Evolutionary conservation across 2,797 vertebrate genomes (phyloP).

Genomic region (Triplophysa yarkandensis): DNA sequence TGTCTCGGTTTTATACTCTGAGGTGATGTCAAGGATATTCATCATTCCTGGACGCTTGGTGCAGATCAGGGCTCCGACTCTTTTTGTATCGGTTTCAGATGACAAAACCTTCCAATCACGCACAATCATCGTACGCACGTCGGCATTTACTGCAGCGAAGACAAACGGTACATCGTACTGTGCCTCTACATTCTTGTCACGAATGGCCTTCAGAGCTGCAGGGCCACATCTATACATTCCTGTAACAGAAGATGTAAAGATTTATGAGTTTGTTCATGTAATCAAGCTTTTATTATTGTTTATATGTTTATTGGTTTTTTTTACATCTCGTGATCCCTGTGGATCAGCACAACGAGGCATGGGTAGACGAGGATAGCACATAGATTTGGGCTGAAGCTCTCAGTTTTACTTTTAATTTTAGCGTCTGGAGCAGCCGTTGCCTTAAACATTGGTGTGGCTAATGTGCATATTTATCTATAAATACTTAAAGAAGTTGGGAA

Average conservation of each 20-base stretch:
- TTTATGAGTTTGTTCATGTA: too few species aligned
- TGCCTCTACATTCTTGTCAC: constrained; percentile 73
- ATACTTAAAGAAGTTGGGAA: too few species aligned
- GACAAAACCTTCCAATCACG: constrained; percentile 68
- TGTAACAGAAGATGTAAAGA: constrained; percentile 54
- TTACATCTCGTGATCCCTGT: too few species aligned
- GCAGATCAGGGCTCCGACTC: constrained; percentile 86
- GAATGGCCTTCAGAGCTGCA: constrained; percentile 84
- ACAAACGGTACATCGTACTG: constrained; percentile 84
- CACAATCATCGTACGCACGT: constrained; percentile 76
- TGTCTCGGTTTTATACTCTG: constrained; percentile 9
- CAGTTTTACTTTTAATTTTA: too few species aligned
- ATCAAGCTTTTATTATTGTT: too few species aligned
- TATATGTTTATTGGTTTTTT: too few species aligned
- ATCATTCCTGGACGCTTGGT: constrained; percentile 83
- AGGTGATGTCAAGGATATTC: constrained; percentile 79
- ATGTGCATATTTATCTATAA: too few species aligned
- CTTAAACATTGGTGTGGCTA: too few species aligned
- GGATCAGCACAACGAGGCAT: too few species aligned
- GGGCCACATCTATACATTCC: constrained; percentile 89
- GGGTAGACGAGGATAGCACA: too few species aligned
- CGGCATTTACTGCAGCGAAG: constrained; percentile 89
- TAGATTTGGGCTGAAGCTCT: too few species aligned
- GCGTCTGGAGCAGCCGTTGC: too few species aligned
- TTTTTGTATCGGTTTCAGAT: constrained; percentile 70